Evolutionary conservation across 2,113 vertebrate species (phyloP), one percentile per base, ranked within the genome.

Genomic region (Bothrops jararaca): DNA sequence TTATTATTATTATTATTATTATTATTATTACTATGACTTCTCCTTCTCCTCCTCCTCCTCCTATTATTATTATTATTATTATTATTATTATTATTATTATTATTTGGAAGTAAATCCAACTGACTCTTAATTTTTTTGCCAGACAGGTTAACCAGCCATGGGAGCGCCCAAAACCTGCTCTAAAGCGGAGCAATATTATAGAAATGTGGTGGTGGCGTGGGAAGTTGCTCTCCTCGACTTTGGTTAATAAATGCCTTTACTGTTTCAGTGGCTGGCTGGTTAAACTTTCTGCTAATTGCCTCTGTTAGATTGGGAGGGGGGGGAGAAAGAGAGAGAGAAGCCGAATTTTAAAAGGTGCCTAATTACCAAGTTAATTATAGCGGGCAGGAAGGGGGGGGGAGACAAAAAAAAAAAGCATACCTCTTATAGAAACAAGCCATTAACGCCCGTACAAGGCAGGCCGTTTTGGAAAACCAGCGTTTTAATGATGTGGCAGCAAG

Each of bases 311-410:
- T 42, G 92, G 89, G 52, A n/a, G 69, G n/a, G 5, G 50, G 34
- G 18, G 0, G 4, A 29, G 85, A 90, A 34, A 18, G 69, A 26
- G 52, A 88, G 90, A 92, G n/a, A 88, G 86, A 93, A 60, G 9
- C 89, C 58, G 12, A 90, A 58, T 95, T 95, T 96, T 96, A 91
- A 96, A 97, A 96, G 95, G 93, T 95, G 95, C 95, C 95, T 98
- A 98, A 98, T 98, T 98, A 97, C 95, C 96, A 95, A 97, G 97
- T 97, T 97, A 98, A 98, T 98, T 98, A 97, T 92, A 95, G 94
- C 6, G 86, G 93, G 95, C 92, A 74, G 95, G 95, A 24, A 8
- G 23, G 58, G 56, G 5, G 22, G 5, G 5, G 0, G 45, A 48
- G n/a, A n/a, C n/a, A 48, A 0, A 48, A 48, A 48, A 95, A 92